Percentiles rank a stretch among this genome's conserved stretches.
Evolutionary conservation across 2,888 invertebrate genomes (phyloP).

Genomic region (Dastarcus helophoroides): DNA sequence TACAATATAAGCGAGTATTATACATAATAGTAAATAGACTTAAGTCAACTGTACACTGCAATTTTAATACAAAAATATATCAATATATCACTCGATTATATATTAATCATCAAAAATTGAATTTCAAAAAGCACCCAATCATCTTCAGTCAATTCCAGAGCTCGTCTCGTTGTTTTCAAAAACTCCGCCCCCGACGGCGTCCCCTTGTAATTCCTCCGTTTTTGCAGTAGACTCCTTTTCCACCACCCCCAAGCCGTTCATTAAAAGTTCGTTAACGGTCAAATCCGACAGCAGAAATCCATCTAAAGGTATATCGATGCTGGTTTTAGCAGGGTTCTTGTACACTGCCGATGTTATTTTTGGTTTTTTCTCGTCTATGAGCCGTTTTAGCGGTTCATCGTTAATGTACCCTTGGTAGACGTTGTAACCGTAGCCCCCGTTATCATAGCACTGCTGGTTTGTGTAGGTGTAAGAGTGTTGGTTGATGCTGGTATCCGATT

Average conservation of each 20-base stretch:
- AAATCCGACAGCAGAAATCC: conserved; percentile 34
- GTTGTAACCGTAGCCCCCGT: conserved; percentile 60
- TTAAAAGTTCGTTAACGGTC: conserved; percentile 41
- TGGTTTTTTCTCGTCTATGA: conserved; percentile 45
- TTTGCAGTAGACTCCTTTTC: too few relatives aligned
- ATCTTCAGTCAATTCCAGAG: too few relatives aligned
- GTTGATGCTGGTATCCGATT: conserved; percentile 67
- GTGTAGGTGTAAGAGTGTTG: conserved; percentile 68
- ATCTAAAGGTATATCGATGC: conserved; percentile 8
- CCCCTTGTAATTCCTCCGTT: not conserved
- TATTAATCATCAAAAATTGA: too few relatives aligned
- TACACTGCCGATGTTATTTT: conserved; percentile 60
- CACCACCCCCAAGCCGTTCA: too few relatives aligned
- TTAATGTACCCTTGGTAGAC: conserved; percentile 48
- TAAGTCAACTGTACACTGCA: too few relatives aligned
- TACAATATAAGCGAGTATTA: too few relatives aligned
- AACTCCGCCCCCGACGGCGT: not conserved
- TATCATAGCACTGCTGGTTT: conserved; percentile 66
- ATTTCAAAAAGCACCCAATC: too few relatives aligned
- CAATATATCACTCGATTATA: too few relatives aligned
- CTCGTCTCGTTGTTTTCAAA: too few relatives aligned
- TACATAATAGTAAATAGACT: too few relatives aligned
- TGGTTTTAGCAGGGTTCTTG: conserved; percentile 42
- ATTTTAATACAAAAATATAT: too few relatives aligned
- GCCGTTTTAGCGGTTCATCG: conserved; percentile 20